Percentiles rank a stretch among this genome's conserved stretches.
Evolutionary conservation across 1,140 invertebrate species (phyloP).

Genomic region (Caenorhabditis remanei): DNA sequence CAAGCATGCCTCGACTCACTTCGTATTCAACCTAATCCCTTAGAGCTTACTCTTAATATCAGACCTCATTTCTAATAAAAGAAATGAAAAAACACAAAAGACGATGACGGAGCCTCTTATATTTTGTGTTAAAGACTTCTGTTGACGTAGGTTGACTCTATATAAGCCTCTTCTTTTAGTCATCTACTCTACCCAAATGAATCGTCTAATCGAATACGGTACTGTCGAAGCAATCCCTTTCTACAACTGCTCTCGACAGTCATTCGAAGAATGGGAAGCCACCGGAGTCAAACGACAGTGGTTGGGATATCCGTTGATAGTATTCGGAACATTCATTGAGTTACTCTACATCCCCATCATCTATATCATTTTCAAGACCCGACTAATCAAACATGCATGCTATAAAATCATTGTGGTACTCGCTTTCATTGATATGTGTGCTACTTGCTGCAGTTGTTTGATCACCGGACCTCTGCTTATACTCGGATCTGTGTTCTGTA

Average conservation of each 20-base stretch:
- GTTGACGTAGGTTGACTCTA: not conserved
- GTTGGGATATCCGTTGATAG: not conserved
- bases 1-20: no score
- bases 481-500: constrained; percentile 52
- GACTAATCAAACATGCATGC: constrained; percentile 39
- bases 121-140: not conserved
- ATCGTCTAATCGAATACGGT: constrained; percentile 12
- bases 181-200: not conserved
- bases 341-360: constrained; percentile 53
- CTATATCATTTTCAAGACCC: constrained; percentile 36
- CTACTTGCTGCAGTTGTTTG: constrained; percentile 39
- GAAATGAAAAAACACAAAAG: no score
- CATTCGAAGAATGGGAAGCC: not conserved
- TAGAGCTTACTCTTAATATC: no score
- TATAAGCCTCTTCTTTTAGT: no score
- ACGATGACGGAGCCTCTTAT: no score
- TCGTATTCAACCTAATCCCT: no score
- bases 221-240: constrained; percentile 26
- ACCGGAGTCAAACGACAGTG: constrained; percentile 32
- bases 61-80: no score
- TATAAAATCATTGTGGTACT: constrained; percentile 59
- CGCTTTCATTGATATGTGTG: constrained; percentile 36
- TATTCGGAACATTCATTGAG: constrained; percentile 30
- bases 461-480: constrained; percentile 50
- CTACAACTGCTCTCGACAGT: constrained; percentile 32